A percentile compares a stretch with the other conserved stretches of the same genome.
phyloP scores from a whole-genome alignment of 2,888 invertebrate genomes.

The Rhyacophila evoluta region DNA sequence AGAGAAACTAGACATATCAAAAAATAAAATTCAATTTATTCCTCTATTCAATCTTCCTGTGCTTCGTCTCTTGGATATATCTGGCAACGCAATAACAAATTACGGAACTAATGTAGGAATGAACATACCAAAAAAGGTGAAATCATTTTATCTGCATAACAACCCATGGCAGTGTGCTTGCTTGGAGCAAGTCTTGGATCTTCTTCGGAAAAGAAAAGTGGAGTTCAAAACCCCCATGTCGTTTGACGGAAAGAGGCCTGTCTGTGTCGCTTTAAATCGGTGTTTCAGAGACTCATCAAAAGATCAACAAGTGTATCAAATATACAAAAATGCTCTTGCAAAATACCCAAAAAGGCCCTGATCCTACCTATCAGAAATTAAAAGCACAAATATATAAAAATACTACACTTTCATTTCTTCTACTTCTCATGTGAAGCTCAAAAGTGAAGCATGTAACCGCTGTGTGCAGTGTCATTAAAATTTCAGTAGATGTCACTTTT shows the following conservation, averaged over 20 bases:
- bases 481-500: too few species aligned
- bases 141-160: slow-evolving; percentile 34
- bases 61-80: slow-evolving; percentile 40
- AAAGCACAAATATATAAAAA: too few species aligned
- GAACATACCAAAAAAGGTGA: slow-evolving; percentile 42
- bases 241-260: slow-evolving; percentile 48
- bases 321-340: slow-evolving; percentile 35
- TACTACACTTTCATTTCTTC: too few species aligned
- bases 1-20: slow-evolving; percentile 40
- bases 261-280: slow-evolving; percentile 38
- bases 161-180: slow-evolving; percentile 51
- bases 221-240: slow-evolving; percentile 28
- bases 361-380: too few species aligned
- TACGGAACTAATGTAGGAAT: slow-evolving; percentile 37
- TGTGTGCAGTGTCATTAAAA: background rate
- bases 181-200: slow-evolving; percentile 40
- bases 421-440: too few species aligned
- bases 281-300: slow-evolving; percentile 40
- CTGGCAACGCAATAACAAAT: slow-evolving; percentile 44
- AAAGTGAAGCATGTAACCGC: too few species aligned
- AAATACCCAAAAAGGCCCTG: slow-evolving; percentile 29
- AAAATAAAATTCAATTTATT: slow-evolving; percentile 36
- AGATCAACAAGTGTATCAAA: slow-evolving; percentile 41
- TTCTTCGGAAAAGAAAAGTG: slow-evolving; percentile 37
- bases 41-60: slow-evolving; percentile 28